Percentiles rank a stretch among this genome's conserved stretches.
phyloP scores from a whole-genome alignment of 2,888 invertebrate genomes.

The Aromia moschata region DNA sequence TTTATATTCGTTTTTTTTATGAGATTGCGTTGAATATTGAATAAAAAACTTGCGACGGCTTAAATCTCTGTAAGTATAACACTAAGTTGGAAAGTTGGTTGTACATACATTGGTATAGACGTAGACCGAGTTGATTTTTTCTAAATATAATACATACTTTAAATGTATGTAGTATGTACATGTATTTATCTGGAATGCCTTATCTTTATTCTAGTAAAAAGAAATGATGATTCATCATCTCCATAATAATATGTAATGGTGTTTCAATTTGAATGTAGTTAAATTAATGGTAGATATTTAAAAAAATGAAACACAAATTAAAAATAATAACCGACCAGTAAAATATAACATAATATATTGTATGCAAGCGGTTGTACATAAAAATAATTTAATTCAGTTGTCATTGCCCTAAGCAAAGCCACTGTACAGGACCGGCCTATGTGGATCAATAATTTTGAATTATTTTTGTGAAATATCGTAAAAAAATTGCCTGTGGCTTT shows the following conservation, averaged over 20 bases:
- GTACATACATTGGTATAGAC: too few relatives aligned
- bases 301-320: neutral
- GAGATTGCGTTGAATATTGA: too few relatives aligned
- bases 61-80: too few relatives aligned
- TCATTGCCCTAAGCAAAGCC: neutral
- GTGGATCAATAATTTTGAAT: too few relatives aligned
- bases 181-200: neutral
- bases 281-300: neutral
- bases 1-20: too few relatives aligned
- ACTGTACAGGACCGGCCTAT: neutral
- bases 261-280: neutral
- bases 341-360: neutral
- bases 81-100: too few relatives aligned
- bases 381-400: constrained; percentile 6
- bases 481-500: too few relatives aligned
- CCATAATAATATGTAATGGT: neutral
- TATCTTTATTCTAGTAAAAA: neutral
- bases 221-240: neutral
- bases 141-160: too few relatives aligned
- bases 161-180: neutral
- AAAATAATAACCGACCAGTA: neutral
- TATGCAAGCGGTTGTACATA: neutral
- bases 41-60: too few relatives aligned
- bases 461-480: too few relatives aligned
- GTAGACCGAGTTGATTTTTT: too few relatives aligned